A percentile compares a stretch with the other conserved stretches of the same genome.
Conservation (phyloP, 2,113 vertebrate genomes). For the Cyanoramphus novaezelandiae region DNA sequence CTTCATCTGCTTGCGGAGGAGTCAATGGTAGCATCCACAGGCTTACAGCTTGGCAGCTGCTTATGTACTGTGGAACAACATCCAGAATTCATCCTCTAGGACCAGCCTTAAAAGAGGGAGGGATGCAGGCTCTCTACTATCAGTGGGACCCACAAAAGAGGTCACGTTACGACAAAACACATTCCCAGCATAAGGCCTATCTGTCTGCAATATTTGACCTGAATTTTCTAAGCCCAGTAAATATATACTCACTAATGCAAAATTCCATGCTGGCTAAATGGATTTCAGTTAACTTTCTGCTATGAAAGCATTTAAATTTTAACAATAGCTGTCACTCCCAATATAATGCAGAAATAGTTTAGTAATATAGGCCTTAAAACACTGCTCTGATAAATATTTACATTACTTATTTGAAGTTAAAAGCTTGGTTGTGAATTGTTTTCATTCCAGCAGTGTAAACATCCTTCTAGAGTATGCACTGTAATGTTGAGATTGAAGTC, state of each 20-base stretch:
- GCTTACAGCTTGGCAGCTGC: not conserved
- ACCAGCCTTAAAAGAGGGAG: not conserved
- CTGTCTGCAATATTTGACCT: conserved; percentile 34
- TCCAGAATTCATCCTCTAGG: not conserved
- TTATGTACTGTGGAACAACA: not conserved
- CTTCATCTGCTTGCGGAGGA: not conserved
- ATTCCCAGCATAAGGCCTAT: conserved; percentile 14
- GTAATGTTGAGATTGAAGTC: conserved; percentile 26
- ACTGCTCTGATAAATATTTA: conserved; percentile 64
- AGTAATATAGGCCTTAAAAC: conserved; percentile 51
- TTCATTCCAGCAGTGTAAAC: conserved; percentile 65
- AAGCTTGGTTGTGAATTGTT: conserved; percentile 65
- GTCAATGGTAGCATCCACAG: not conserved
- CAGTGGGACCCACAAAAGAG: not conserved
- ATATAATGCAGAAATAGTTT: conserved; percentile 41
- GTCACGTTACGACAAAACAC: conserved; percentile 26
- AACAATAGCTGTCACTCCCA: conserved; percentile 49
- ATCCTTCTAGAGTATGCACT: conserved; percentile 48
- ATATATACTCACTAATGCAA: not conserved
- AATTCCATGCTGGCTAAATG: conserved; percentile 19
- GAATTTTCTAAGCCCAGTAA: not conserved
- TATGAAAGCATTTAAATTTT: conserved; percentile 28
- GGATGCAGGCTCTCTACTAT: not conserved
- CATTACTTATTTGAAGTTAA: conserved; percentile 67
- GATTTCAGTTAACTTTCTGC: conserved; percentile 26